Percentiles rank a stretch among this genome's conserved stretches.
Evolutionary conservation across 2,888 invertebrate genomes (phyloP).

Genomic region (Hirtodrosophila duncani): DNA sequence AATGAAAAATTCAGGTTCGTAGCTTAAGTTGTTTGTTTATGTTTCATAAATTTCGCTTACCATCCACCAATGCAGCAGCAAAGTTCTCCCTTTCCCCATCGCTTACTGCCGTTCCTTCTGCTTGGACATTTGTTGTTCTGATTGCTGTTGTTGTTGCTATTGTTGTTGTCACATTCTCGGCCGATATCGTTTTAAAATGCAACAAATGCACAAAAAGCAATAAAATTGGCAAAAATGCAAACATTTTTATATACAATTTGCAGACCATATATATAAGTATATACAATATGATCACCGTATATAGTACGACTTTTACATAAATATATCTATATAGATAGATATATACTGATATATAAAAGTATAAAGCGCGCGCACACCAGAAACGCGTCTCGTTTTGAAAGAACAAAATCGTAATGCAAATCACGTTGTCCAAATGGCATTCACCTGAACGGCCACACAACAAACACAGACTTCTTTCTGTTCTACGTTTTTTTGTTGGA

Average conservation of each 20-base stretch:
- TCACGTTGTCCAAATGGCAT: slow-evolving; percentile 65
- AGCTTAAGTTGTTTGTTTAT: slow-evolving; percentile 16
- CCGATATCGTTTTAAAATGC: slow-evolving; percentile 60
- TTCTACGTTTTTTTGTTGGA: slow-evolving; percentile 26
- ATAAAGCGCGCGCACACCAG: slow-evolving; percentile 38
- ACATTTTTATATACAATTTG: slow-evolving; percentile 44
- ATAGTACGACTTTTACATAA: no score
- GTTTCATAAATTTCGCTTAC: slow-evolving; percentile 36
- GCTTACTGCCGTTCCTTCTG: slow-evolving; percentile 24
- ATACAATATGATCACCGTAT: no score
- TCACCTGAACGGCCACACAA: slow-evolving; percentile 51
- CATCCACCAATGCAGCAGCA: slow-evolving; percentile 6
- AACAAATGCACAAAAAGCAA: slow-evolving; percentile 65
- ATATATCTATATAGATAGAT: slow-evolving; percentile 4
- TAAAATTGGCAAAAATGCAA: slow-evolving; percentile 58
- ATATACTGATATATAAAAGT: slow-evolving; percentile 27
- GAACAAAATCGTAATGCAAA: no score
- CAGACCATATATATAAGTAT: no score
- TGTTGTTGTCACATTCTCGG: slow-evolving; percentile 41
- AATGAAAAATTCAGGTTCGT: slow-evolving; percentile 9
- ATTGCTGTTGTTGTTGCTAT: slow-evolving; percentile 21
- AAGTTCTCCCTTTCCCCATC: slow-evolving; percentile 24
- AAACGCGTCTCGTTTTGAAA: slow-evolving; percentile 47
- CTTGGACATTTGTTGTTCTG: slow-evolving; percentile 19
- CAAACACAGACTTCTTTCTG: slow-evolving; percentile 26